Base-by-base conservation (phyloP, 2,113 vertebrate genomes). In the Megalops atlanticus region DNA sequence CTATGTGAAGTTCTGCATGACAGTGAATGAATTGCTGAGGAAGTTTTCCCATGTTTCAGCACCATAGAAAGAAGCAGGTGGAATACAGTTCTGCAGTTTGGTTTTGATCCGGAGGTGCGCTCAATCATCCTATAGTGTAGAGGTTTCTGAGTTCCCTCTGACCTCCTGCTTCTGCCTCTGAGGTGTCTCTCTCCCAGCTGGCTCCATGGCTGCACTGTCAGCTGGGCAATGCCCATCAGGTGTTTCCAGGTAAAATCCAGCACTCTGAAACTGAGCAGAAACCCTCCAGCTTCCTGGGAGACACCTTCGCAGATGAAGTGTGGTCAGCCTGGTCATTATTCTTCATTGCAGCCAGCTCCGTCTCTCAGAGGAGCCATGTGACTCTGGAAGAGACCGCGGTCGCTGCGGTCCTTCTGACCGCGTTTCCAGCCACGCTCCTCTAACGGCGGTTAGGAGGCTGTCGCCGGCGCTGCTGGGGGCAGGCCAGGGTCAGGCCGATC, bases 271-370 rank as follows among this genome's bases (percentile, higher is more conserved):
- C 16, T 74, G 4, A 33, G 18, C 49, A 58, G 35, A 64, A 58
- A 4, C 18, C 16, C 21, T 31, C 33, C 47, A 36, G 4, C 38
- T 68, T 78, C 38, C 33, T 58, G 21, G 10, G n/a, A 43, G 33
- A 78, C 14, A 54, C 71, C 71, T 35, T 24, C 7, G 2, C 10
- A 68, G 71, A 24, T 74, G 72, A 80, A 68, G 38, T 18, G 7
- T 12, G 47, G 80, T 47, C 80, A 76, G 8, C 1, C 39, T 31
- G 40, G 35, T 76, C 54, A 80, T 74, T 73, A 40, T 27, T 81
- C 18, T 41, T 70, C 40, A 69, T 68, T 43, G 35, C 33, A 1
- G 38, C 39, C 27, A 4, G 4, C 24, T 35, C 71, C 1, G 36
- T 73, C 71, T 35, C 71, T 73, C 71, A 18, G 45, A 45, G 35